These are phyloP conservation scores for Germaria angustata DNA, from an alignment of 2,888 invertebrate genomes.

Conservation along the genomic window DNA sequence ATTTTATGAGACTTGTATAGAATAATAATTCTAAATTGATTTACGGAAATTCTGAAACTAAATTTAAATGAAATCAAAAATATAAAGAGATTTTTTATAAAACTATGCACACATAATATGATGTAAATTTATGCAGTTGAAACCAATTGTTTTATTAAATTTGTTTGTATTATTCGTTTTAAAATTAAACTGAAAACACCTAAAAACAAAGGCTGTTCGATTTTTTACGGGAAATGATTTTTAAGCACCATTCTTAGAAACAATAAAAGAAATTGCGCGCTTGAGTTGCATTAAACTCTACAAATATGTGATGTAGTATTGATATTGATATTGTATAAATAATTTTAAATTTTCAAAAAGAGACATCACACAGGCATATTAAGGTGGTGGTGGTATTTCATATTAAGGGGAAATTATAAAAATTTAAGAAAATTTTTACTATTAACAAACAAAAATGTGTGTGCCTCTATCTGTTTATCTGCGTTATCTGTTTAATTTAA, in stretches of 20 bases:
- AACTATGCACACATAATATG: neutral
- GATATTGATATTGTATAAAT: too few species aligned
- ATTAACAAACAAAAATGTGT: too few species aligned
- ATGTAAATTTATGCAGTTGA: neutral
- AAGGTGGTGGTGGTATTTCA: too few species aligned
- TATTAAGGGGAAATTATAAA: too few species aligned
- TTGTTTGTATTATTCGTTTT: neutral
- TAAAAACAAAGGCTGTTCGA: neutral
- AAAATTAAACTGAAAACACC: neutral
- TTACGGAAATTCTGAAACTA: constrained; percentile 11
- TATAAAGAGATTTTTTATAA: neutral
- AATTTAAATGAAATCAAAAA: constrained; percentile 12
- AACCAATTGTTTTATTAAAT: neutral
- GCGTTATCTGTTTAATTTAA: too few species aligned
- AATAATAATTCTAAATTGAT: constrained; percentile 6
- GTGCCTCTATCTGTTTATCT: too few species aligned
- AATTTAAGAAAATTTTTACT: too few species aligned
- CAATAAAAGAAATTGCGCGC: neutral
- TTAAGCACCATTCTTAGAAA: neutral
- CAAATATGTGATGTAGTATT: neutral
- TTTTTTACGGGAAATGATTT: constrained; percentile 9
- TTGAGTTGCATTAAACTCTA: neutral
- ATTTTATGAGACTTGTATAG: constrained; percentile 3
- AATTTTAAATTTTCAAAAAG: neutral
- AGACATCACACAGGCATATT: neutral